These are phyloP conservation scores for Athalia cordata DNA, from an alignment of 2,888 invertebrate species.

Conservation along the genomic window DNA sequence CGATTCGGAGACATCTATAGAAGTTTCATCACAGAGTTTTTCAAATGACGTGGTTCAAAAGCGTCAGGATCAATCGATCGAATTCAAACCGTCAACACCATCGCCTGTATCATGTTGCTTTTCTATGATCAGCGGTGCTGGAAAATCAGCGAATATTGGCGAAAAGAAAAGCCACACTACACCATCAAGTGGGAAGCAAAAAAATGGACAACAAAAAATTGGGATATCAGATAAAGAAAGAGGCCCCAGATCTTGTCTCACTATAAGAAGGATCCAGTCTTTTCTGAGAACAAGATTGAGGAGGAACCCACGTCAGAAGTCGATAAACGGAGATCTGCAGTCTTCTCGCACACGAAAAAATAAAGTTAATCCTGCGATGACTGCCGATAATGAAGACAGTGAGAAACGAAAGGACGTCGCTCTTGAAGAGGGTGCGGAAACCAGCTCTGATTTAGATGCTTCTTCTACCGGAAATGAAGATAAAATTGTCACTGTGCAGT, in stretches of 20 bases:
- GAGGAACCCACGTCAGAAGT: slow-evolving; percentile 59
- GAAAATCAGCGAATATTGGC: slow-evolving; percentile 51
- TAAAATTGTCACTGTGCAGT: slow-evolving; percentile 14
- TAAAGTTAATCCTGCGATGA: slow-evolving; percentile 59
- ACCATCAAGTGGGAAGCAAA: background rate
- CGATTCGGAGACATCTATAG: slow-evolving; percentile 65
- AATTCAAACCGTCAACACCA: slow-evolving; percentile 67
- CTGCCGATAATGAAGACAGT: slow-evolving; percentile 42
- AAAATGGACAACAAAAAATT: background rate
- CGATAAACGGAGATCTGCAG: slow-evolving; percentile 53
- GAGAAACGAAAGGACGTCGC: slow-evolving; percentile 9
- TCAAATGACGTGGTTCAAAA: slow-evolving; percentile 33
- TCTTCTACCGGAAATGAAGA: slow-evolving; percentile 10
- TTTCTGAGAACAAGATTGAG: slow-evolving; percentile 64
- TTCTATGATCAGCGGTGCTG: slow-evolving; percentile 59
- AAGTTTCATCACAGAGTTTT: slow-evolving; percentile 60
- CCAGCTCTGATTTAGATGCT: background rate
- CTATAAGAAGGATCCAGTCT: slow-evolving; percentile 66
- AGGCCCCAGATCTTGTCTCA: slow-evolving; percentile 59
- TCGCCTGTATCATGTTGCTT: slow-evolving; percentile 71
- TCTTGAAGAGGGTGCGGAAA: slow-evolving; percentile 20
- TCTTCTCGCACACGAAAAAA: slow-evolving; percentile 56
- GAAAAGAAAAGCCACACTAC: background rate
- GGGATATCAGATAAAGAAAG: slow-evolving; percentile 10
- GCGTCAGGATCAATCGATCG: slow-evolving; percentile 46